Conservation (phyloP, 2,113 vertebrate genomes). For the Daphoenositta chrysoptera region DNA sequence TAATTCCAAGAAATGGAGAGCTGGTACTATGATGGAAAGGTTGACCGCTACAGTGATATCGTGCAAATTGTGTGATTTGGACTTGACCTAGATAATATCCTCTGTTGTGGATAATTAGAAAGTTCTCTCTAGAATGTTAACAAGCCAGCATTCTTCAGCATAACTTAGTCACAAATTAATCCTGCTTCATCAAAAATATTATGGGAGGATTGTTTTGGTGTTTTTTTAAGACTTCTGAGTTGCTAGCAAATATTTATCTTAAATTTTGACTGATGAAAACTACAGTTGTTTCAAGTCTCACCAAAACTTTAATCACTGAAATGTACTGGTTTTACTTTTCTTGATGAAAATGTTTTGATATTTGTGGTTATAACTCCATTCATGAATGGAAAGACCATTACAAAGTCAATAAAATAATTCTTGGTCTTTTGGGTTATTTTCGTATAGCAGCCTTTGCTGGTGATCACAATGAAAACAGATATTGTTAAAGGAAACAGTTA, state of each 20-base stretch:
- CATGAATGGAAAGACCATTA: neutral
- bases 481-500: neutral
- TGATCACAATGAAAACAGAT: neutral
- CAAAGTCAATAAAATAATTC: neutral
- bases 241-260: neutral
- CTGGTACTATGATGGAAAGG: neutral
- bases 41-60: neutral
- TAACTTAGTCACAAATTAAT: neutral
- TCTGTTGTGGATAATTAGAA: neutral
- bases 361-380: neutral
- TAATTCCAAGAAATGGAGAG: neutral
- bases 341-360: neutral
- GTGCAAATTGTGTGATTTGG: neutral
- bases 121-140: neutral
- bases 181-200: neutral
- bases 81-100: neutral
- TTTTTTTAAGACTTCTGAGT: neutral
- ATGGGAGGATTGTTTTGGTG: neutral
- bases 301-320: neutral
- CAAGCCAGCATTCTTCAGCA: neutral
- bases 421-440: neutral
- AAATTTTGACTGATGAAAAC: neutral
- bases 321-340: neutral
- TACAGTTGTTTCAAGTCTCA: neutral
- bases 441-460: neutral